Percentiles rank a stretch among this genome's conserved stretches.
These are phyloP conservation scores for Lutraria rhynchaena DNA, from an alignment of 1,140 invertebrate genomes.

Conservation along the genomic window DNA sequence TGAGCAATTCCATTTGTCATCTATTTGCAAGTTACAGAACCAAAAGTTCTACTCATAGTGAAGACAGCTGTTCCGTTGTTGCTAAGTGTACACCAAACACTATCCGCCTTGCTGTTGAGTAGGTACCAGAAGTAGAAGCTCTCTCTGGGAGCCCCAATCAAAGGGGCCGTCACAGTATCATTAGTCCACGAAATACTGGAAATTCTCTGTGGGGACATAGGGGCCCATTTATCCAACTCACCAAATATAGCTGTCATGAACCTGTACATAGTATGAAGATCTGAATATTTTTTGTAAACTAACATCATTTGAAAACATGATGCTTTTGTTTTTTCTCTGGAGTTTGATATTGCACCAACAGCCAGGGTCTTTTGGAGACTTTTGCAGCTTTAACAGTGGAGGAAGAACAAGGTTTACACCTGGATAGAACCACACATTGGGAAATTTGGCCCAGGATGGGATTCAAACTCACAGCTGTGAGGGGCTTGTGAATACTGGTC, in stretches of 20 bases:
- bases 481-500: too few relatives aligned
- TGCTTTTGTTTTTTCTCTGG: too few relatives aligned
- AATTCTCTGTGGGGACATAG: constrained; percentile 60
- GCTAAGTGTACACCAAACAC: constrained; percentile 31
- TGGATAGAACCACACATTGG: too few relatives aligned
- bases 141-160: constrained; percentile 53
- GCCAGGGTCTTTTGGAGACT: too few relatives aligned
- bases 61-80: constrained; percentile 36
- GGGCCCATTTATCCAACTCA: constrained; percentile 61
- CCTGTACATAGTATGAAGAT: constrained; percentile 7
- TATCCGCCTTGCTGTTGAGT: constrained; percentile 7
- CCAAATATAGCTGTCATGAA: constrained; percentile 53
- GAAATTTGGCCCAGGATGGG: too few relatives aligned
- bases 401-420: too few relatives aligned
- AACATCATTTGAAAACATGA: too few relatives aligned
- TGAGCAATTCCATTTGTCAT: too few relatives aligned
- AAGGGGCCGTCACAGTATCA: constrained; percentile 16
- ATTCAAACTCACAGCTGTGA: too few relatives aligned
- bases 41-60: constrained; percentile 11
- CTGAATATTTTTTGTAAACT: too few relatives aligned
- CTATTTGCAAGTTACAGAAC: constrained; percentile 24
- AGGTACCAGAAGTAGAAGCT: constrained; percentile 58
- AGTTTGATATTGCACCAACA: too few relatives aligned
- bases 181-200: constrained; percentile 18
- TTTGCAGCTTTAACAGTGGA: too few relatives aligned